A percentile compares a stretch with the other conserved stretches of the same genome.
Evolutionary conservation across 2,797 vertebrate species (phyloP).

Genomic region (Melanotaenia pygmaea): DNA sequence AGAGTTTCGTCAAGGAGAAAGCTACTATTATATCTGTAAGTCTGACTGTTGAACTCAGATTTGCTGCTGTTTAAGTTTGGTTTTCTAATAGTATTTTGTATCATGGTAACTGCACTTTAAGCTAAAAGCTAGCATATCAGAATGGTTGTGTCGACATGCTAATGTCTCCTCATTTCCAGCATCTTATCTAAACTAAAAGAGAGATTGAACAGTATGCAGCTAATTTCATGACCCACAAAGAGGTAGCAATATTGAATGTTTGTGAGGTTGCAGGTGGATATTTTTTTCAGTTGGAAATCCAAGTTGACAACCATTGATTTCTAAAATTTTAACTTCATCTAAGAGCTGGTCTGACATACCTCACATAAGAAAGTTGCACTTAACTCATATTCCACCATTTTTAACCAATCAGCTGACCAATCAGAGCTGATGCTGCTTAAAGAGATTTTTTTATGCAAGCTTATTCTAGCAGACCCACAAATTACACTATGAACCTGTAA

Average conservation of each 20-base stretch:
- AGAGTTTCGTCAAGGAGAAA: conserved; percentile 93
- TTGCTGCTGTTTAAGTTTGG: background rate
- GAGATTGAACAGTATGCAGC: background rate
- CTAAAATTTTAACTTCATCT: no score
- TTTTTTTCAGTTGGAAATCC: no score
- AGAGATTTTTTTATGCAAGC: background rate
- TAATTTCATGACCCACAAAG: background rate
- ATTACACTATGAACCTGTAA: background rate
- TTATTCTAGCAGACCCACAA: background rate
- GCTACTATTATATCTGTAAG: conserved; percentile 98
- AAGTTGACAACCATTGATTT: no score
- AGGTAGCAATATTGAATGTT: no score
- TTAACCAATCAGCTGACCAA: background rate
- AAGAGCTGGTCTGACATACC: no score
- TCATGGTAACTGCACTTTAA: background rate
- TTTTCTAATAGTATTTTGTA: background rate
- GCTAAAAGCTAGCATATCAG: background rate
- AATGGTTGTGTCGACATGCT: no score
- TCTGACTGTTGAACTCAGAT: conserved; percentile 36
- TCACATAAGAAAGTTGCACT: no score
- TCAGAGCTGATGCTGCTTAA: background rate
- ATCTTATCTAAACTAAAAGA: background rate
- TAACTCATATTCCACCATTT: no score
- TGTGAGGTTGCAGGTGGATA: no score
- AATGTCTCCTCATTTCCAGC: background rate